Conservation (phyloP, 2,797 vertebrate genomes). For the Xyrichtys novacula region DNA sequence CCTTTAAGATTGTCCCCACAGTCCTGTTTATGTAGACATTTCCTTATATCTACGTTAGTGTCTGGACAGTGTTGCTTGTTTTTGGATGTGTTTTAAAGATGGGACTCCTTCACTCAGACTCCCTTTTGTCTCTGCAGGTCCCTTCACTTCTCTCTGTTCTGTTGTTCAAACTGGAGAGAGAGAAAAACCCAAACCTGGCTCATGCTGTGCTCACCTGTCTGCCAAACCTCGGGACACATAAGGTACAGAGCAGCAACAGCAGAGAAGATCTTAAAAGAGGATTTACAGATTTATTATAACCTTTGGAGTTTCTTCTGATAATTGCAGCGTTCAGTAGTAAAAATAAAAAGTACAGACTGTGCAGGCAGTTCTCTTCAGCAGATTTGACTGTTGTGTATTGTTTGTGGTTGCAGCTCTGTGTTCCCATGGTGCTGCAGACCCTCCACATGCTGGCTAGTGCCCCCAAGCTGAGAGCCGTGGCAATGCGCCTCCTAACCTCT, state of each 20-base stretch:
- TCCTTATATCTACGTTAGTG: too few relatives aligned
- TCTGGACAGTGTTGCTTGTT: too few relatives aligned
- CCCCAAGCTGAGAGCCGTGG: constrained; percentile 88
- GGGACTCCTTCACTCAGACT: too few relatives aligned
- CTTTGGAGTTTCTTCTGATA: not conserved
- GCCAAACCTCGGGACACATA: constrained; percentile 92
- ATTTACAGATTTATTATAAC: not conserved
- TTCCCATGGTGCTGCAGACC: constrained; percentile 90
- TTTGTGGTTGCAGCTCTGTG: constrained; percentile 88
- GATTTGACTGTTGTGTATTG: not conserved
- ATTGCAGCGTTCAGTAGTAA: too few relatives aligned
- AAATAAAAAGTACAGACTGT: not conserved
- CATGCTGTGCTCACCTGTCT: constrained; percentile 89
- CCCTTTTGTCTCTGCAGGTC: constrained; percentile 84
- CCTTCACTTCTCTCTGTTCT: constrained; percentile 91
- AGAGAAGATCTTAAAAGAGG: not conserved
- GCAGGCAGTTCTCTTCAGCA: not conserved
- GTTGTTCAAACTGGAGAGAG: constrained; percentile 90
- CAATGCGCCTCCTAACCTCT: constrained; percentile 89
- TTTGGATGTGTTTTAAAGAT: too few relatives aligned
- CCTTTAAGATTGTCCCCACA: too few relatives aligned
- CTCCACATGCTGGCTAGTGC: constrained; percentile 87
- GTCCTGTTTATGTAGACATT: too few relatives aligned
- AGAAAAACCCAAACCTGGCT: constrained; percentile 84
- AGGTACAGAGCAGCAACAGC: constrained; percentile 79